A percentile compares a stretch with the other conserved stretches of the same genome.
Conservation (phyloP, 2,888 invertebrate species). For the Ochropleura plecta region DNA sequence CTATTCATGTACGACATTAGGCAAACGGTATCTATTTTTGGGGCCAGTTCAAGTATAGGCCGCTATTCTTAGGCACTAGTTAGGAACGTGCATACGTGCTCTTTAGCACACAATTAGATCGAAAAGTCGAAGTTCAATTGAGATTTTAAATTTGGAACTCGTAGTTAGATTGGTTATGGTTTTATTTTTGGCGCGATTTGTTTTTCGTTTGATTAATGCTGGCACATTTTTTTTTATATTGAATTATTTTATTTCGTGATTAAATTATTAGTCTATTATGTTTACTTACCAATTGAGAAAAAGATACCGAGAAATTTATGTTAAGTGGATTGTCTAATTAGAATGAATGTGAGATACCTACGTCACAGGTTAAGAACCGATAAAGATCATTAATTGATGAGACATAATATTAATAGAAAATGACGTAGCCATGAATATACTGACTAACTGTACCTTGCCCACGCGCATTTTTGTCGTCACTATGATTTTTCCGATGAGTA, state of each 20-base stretch:
- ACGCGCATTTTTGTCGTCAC: slow-evolving; percentile 77
- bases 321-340: slow-evolving; percentile 26
- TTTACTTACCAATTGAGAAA: neutral
- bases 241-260: neutral
- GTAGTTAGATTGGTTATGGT: neutral
- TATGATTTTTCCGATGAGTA: slow-evolving; percentile 78
- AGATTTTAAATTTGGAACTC: slow-evolving; percentile 27
- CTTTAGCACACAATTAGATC: slow-evolving; percentile 64
- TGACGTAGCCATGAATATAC: slow-evolving; percentile 71
- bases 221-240: neutral
- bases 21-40: slow-evolving; percentile 70
- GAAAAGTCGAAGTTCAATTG: slow-evolving; percentile 11
- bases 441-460: slow-evolving; percentile 79
- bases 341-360: neutral
- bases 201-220: slow-evolving; percentile 11
- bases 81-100: slow-evolving; percentile 64
- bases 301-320: slow-evolving; percentile 3
- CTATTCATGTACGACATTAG: slow-evolving; percentile 64
- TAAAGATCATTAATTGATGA: slow-evolving; percentile 54
- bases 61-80: slow-evolving; percentile 69
- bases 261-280: neutral
- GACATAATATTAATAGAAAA: slow-evolving; percentile 67
- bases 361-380: slow-evolving; percentile 76
- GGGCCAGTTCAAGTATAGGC: slow-evolving; percentile 72
- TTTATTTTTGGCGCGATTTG: slow-evolving; percentile 15